Percentiles rank a stretch among this genome's conserved stretches.
Evolutionary conservation across 1,140 invertebrate genomes (phyloP).

Genomic region (Brachionus rotundiformis): DNA sequence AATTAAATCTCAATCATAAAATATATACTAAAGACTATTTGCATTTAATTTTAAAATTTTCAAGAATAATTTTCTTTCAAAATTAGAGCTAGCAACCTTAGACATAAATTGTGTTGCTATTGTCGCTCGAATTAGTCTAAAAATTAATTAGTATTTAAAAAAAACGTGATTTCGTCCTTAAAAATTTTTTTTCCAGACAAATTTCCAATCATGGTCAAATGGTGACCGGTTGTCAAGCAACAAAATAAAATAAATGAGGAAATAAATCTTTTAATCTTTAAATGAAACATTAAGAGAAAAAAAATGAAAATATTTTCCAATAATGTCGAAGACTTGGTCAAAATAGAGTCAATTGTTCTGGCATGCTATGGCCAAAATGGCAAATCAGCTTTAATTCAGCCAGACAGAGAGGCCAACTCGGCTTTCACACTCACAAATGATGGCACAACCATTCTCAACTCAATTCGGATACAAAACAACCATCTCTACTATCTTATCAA

Average conservation of each 20-base stretch:
- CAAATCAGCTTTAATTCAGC: constrained; percentile 4
- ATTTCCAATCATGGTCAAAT: neutral
- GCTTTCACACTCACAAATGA: constrained; percentile 3
- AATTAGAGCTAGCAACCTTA: constrained; percentile 9
- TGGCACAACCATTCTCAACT: neutral
- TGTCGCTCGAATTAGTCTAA: constrained; percentile 6
- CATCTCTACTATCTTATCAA: neutral
- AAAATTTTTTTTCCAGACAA: too few species aligned
- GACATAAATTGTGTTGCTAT: constrained; percentile 14
- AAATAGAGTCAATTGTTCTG: neutral
- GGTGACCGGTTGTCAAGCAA: constrained; percentile 10
- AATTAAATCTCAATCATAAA: neutral
- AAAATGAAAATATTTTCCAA: neutral
- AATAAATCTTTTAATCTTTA: neutral
- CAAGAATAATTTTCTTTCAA: constrained; percentile 25
- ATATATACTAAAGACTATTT: constrained; percentile 3
- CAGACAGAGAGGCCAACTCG: neutral
- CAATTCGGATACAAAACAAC: neutral
- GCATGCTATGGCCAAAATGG: constrained; percentile 18
- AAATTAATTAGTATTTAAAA: neutral
- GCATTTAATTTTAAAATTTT: constrained; percentile 4
- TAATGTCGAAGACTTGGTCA: neutral
- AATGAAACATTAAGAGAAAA: too few species aligned
- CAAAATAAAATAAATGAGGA: neutral
- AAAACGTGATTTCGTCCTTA: too few species aligned